These are phyloP conservation scores for Cyanistes caeruleus DNA, from an alignment of 2,113 vertebrate species.

Conservation along the genomic window DNA sequence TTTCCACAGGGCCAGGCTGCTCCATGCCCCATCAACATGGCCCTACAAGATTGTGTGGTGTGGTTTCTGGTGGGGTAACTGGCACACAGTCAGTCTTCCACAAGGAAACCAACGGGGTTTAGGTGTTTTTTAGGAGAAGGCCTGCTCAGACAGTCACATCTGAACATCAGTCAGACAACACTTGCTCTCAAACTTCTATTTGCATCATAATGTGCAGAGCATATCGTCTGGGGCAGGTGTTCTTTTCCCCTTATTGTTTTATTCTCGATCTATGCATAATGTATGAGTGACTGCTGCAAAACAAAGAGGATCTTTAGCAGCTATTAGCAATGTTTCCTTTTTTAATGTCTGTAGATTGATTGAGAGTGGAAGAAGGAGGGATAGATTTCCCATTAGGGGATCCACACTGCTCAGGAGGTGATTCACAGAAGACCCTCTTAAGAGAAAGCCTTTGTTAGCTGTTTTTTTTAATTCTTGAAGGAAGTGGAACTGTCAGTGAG, in stretches of 20 bases:
- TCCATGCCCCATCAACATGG: neutral
- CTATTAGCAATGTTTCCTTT: neutral
- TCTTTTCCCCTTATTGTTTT: neutral
- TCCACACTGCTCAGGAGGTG: neutral
- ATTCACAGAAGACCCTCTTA: neutral
- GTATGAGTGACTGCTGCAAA: neutral
- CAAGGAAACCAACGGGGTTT: neutral
- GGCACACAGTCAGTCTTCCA: neutral
- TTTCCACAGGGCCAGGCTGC: neutral
- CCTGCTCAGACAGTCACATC: neutral
- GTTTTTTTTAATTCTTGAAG: neutral
- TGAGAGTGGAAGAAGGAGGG: neutral
- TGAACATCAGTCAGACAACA: neutral
- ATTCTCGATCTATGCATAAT: neutral
- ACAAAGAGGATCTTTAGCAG: neutral
- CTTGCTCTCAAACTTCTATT: neutral
- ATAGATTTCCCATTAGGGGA: neutral
- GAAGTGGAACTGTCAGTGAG: neutral
- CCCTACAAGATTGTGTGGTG: neutral
- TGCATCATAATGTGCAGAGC: neutral
- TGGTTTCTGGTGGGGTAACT: neutral
- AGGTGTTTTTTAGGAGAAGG: neutral
- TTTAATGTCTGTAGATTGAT: neutral
- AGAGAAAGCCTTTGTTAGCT: neutral
- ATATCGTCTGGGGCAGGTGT: neutral